Conservation (phyloP, 2,113 vertebrate species). For the Amazona vittata region DNA sequence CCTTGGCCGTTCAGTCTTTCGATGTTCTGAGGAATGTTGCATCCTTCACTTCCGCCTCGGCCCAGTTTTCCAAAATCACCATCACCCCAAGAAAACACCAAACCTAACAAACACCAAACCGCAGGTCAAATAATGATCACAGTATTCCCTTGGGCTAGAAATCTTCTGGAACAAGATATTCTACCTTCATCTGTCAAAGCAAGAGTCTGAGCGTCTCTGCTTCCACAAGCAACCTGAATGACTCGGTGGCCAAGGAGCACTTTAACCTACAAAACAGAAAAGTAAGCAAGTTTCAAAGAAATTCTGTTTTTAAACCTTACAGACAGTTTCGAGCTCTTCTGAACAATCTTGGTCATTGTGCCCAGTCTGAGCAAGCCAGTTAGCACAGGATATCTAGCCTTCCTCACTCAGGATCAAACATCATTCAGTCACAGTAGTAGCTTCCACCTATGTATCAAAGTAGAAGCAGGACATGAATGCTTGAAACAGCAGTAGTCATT, state of each 20-base stretch:
- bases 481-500: background rate
- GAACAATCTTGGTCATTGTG: background rate
- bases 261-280: slow-evolving; percentile 83
- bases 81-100: slow-evolving; percentile 99
- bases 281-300: background rate
- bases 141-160: background rate
- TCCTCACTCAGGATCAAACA: background rate
- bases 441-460: background rate
- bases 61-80: slow-evolving; percentile 98
- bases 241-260: slow-evolving; percentile 95
- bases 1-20: slow-evolving; percentile 94
- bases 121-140: background rate
- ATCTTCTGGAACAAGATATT: background rate
- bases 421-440: accelerated
- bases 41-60: slow-evolving; percentile 96
- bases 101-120: slow-evolving; percentile 74
- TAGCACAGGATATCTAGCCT: background rate
- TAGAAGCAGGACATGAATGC: background rate
- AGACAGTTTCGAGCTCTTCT: background rate
- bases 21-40: slow-evolving; percentile 98
- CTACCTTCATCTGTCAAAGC: slow-evolving; percentile 96
- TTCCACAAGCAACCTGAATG: slow-evolving; percentile 96
- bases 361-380: background rate
- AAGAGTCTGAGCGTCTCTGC: slow-evolving; percentile 94
- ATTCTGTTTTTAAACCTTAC: background rate